Conservation (phyloP, 2,797 vertebrate species). For the Acropternis orthonyx region DNA sequence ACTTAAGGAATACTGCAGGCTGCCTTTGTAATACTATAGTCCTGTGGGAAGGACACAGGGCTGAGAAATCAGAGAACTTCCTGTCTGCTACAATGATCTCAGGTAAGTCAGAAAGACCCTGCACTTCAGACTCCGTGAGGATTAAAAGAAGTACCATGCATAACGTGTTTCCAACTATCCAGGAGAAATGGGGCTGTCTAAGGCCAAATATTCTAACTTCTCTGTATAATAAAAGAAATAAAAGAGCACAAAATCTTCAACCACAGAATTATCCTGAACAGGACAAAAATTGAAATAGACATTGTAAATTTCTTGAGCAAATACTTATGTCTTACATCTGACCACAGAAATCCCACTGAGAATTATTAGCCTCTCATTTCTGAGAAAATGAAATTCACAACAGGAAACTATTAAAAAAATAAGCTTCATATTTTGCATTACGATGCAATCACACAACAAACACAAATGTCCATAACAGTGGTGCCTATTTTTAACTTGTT, state of each 20-base stretch:
- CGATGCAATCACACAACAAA: conserved; percentile 33
- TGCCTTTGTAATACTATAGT: not conserved
- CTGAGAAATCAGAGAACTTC: not conserved
- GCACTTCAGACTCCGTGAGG: not conserved
- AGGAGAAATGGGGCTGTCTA: not conserved
- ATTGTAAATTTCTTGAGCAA: conserved; percentile 10
- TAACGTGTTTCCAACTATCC: not conserved
- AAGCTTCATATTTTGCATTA: conserved; percentile 48
- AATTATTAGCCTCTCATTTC: conserved; percentile 50
- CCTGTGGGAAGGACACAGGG: not conserved
- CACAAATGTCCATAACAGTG: conserved; percentile 7
- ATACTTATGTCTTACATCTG: conserved; percentile 16
- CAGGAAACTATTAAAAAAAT: conserved; percentile 52
- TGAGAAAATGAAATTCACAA: conserved; percentile 58
- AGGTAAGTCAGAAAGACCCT: not conserved
- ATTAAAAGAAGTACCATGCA: not conserved
- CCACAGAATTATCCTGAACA: not conserved
- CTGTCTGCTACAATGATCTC: not conserved
- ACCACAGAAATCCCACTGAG: conserved; percentile 42
- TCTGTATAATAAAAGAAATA: not conserved
- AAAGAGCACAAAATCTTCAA: not conserved
- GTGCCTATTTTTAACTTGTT: conserved; percentile 62
- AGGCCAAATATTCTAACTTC: not conserved
- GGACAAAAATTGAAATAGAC: not conserved
- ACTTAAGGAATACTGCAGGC: not conserved